Percentiles rank a stretch among this genome's conserved stretches.
phyloP scores from a whole-genome alignment of 2,888 invertebrate species.

The Carcina quercana region DNA sequence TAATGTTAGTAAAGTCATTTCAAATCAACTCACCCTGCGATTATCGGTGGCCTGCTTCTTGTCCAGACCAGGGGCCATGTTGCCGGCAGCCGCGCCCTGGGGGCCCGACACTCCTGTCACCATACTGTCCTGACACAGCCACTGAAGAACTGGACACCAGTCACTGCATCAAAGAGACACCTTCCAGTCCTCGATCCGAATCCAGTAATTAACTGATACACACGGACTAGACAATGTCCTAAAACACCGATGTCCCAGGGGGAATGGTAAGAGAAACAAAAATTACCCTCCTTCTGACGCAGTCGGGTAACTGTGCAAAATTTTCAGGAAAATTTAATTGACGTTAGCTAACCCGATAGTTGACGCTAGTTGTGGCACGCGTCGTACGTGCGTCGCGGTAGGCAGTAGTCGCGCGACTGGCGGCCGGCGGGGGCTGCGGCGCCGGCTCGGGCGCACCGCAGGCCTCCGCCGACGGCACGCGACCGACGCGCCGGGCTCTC shows the following conservation, averaged over 20 bases:
- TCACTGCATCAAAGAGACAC: no score
- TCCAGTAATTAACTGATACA: no score
- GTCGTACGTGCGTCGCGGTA: constrained; percentile 28
- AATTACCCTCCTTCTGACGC: no score
- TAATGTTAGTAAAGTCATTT: not conserved
- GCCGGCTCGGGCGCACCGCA: constrained; percentile 4
- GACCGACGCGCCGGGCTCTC: constrained; percentile 36
- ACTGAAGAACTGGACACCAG: constrained; percentile 29
- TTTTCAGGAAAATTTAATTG: no score
- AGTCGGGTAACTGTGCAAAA: no score
- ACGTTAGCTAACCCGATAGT: not conserved
- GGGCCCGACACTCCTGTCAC: constrained; percentile 56
- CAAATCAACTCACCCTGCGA: constrained; percentile 60
- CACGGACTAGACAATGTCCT: no score
- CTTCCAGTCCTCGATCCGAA: no score
- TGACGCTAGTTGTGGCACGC: not conserved
- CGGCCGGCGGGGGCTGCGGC: constrained; percentile 22
- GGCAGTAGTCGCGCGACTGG: constrained; percentile 59
- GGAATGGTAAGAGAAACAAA: no score
- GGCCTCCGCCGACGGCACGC: constrained; percentile 38
- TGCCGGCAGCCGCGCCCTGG: constrained; percentile 36
- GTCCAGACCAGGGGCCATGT: constrained; percentile 43
- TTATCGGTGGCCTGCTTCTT: constrained; percentile 58
- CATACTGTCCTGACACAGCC: constrained; percentile 38
- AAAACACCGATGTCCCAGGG: no score